These are phyloP conservation scores for Pyrrhosoma nymphula DNA, from an alignment of 2,888 invertebrate genomes.

Conservation along the genomic window DNA sequence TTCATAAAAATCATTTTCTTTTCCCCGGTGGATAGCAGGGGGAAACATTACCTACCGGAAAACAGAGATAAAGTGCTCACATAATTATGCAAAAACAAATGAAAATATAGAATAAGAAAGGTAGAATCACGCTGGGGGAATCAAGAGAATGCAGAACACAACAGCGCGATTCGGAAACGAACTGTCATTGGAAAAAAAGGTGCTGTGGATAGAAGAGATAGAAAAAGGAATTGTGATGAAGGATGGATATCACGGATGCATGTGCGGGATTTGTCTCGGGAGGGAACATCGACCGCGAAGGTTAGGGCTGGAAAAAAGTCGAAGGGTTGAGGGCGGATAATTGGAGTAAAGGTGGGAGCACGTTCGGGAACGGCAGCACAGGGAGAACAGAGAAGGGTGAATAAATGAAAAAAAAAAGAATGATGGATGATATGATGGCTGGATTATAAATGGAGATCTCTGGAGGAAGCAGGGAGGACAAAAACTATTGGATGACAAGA, in stretches of 20 bases:
- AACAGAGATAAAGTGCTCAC: too few species aligned
- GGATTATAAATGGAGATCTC: conserved; percentile 20
- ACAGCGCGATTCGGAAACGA: neutral
- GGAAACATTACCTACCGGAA: too few species aligned
- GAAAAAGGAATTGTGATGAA: neutral
- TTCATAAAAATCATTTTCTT: neutral
- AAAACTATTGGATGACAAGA: conserved; percentile 14
- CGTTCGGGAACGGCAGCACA: neutral
- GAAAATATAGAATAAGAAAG: neutral
- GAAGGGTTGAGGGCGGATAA: neutral
- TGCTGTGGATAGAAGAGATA: neutral
- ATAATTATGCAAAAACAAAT: too few species aligned
- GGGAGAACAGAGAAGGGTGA: neutral
- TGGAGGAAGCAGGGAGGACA: neutral
- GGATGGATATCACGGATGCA: neutral
- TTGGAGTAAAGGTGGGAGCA: neutral
- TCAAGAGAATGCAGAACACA: neutral
- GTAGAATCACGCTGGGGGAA: neutral
- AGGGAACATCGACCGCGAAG: neutral
- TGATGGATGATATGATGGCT: conserved; percentile 53
- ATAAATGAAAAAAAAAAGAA: neutral
- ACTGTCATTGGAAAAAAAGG: too few species aligned
- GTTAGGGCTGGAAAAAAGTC: neutral
- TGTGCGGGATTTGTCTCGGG: neutral
- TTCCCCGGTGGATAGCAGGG: neutral